These are phyloP conservation scores for Platygyra sinensis DNA, from an alignment of 64 coral and sea anemone genomes.

Conservation along the genomic window DNA sequence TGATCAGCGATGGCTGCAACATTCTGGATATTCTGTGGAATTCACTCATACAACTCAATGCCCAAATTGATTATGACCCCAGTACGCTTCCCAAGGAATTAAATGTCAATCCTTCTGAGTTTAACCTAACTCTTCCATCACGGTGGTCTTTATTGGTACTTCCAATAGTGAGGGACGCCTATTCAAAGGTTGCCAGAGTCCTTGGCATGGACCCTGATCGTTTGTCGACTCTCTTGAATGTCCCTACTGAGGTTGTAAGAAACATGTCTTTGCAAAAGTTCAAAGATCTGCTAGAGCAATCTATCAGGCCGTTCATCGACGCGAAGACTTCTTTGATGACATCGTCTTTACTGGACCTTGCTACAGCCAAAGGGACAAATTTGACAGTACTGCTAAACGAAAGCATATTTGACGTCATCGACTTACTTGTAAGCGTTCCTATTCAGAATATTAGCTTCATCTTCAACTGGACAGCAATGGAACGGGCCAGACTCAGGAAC, in stretches of 20 bases:
- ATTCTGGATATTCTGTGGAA: slow-evolving; percentile 58
- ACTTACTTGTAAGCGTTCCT: slow-evolving; percentile 27
- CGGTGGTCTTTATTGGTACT: slow-evolving; percentile 44
- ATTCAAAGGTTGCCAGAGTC: background rate
- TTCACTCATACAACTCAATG: slow-evolving; percentile 6
- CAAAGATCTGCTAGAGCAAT: background rate
- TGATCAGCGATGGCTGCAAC: slow-evolving; percentile 23
- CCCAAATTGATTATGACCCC: slow-evolving; percentile 24
- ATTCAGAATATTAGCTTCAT: slow-evolving; percentile 62
- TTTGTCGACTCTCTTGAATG: slow-evolving; percentile 44
- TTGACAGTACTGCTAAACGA: slow-evolving; percentile 34
- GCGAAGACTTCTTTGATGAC: slow-evolving; percentile 30
- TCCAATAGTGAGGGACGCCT: slow-evolving; percentile 47
- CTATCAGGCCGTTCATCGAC: slow-evolving; percentile 42
- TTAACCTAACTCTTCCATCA: slow-evolving; percentile 46
- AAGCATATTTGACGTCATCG: slow-evolving; percentile 51
- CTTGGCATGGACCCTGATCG: slow-evolving; percentile 42
- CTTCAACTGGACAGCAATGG: slow-evolving; percentile 49
- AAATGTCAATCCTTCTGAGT: slow-evolving; percentile 29
- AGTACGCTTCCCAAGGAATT: slow-evolving; percentile 6
- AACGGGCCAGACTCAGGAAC: slow-evolving; percentile 31
- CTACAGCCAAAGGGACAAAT: background rate
- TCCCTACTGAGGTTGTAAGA: background rate
- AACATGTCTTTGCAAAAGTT: slow-evolving; percentile 58
- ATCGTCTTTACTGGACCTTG: slow-evolving; percentile 17